Conservation (phyloP, 2,797 vertebrate genomes). For the Hyperoplus immaculatus region DNA sequence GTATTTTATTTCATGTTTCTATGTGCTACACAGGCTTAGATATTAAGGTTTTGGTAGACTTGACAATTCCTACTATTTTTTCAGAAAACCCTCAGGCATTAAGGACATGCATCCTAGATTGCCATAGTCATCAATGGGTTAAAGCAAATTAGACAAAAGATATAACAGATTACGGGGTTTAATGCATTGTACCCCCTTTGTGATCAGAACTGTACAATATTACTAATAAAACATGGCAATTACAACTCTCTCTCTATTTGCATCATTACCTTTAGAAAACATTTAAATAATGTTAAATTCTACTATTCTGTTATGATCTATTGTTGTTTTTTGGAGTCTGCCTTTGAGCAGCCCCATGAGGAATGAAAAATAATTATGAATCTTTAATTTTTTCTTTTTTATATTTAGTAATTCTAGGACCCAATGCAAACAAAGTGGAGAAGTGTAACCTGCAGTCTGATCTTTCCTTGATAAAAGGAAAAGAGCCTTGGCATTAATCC, state of each 20-base stretch:
- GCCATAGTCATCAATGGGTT: no score
- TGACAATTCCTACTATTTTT: no score
- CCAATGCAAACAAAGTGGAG: neutral
- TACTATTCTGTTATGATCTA: neutral
- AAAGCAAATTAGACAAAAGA: neutral
- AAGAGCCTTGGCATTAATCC: constrained; percentile 18
- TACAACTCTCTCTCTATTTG: neutral
- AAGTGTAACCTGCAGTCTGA: neutral
- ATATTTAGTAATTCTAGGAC: neutral
- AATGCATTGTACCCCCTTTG: neutral
- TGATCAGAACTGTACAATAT: neutral
- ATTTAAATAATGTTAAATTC: neutral
- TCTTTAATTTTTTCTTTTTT: neutral
- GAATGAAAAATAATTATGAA: neutral
- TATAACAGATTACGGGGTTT: neutral
- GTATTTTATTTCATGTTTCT: no score
- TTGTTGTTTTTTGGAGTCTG: neutral
- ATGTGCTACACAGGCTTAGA: no score
- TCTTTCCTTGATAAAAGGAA: constrained; percentile 13
- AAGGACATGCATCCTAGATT: no score
- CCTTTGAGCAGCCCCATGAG: neutral
- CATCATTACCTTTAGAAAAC: neutral
- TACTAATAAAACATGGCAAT: neutral
- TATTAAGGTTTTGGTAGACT: no score
- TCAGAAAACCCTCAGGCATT: no score